A percentile compares a stretch with the other conserved stretches of the same genome.
phyloP scores from a whole-genome alignment of 2,113 vertebrate genomes.

The Triplophysa siluroides region DNA sequence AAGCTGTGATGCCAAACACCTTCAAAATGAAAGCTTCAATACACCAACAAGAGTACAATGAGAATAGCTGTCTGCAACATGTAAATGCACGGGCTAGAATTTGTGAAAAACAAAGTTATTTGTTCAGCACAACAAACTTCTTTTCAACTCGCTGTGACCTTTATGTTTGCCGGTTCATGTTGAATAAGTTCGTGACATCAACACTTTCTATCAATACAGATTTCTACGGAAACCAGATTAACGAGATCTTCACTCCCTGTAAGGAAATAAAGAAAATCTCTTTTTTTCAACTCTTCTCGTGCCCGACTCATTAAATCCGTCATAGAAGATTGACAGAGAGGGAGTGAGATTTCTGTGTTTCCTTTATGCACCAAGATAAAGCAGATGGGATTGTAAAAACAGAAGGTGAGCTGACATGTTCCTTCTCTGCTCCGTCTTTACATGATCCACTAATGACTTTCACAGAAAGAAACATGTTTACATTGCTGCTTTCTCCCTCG shows the following conservation, averaged over 20 bases:
- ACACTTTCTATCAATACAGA: background rate
- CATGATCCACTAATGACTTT: background rate
- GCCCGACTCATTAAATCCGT: background rate
- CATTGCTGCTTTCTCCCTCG: background rate
- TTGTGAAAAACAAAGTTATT: background rate
- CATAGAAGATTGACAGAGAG: background rate
- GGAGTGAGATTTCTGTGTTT: background rate
- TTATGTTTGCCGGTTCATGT: background rate
- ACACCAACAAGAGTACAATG: background rate
- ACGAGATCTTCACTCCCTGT: background rate
- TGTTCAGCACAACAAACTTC: background rate
- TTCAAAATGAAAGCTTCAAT: conserved; percentile 7
- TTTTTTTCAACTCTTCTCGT: background rate
- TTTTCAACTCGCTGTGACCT: background rate
- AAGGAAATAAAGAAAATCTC: too few species aligned
- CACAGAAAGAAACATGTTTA: background rate
- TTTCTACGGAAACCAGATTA: background rate
- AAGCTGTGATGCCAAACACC: conserved; percentile 24
- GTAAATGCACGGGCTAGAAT: conserved; percentile 23
- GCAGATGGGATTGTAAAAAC: background rate
- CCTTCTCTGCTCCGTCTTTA: background rate
- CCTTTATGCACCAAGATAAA: background rate
- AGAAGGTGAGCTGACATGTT: background rate
- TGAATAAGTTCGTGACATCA: background rate
- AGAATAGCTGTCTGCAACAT: background rate